Evolutionary conservation across 1,140 invertebrate genomes (phyloP), one percentile per base, ranked within the genome.

Genomic region (Drosophila auraria): DNA sequence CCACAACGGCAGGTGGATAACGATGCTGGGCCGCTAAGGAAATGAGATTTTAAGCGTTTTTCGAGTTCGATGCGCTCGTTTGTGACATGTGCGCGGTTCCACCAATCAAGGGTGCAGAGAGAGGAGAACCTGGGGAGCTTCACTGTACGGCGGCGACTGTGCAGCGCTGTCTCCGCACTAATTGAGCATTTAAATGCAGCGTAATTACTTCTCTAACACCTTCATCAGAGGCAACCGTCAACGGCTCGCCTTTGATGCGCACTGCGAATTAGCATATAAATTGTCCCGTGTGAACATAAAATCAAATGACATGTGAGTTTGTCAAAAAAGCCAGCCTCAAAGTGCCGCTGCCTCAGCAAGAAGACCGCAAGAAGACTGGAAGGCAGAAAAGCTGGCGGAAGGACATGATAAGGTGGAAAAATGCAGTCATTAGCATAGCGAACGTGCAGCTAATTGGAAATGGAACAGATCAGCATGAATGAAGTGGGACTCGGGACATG

Each of bases 251-350:
- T 90, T 89, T 89, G 86, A 89, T 89, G 86, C 76, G 63, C 82
- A 86, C 82, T 80, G 86, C 82, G 79, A 90, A 90, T 90, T 90
- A 90, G 87, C 86, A 90, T 90, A 90, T 90, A 90, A 90, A 90
- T 90, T 90, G 86, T 90, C 86, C 86, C 86, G 86, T 90, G 86
- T 86, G 86, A 90, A 90, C 86, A 90, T 90, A 90, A 90, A 90
- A 68, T 86, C 82, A 90, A 90, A 90, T 90, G 86, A 90, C 86
- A 90, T 90, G 86, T 82, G 68, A 90, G 87, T 90, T 87, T 90
- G 83, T 87, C 84, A 89, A 87, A 89, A 83, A 79, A 65, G 38
- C 36, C 17, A 61, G 50, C 69, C 70, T 47, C 64, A 68, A 75
- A 75, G 60, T 66, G 64, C 74, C 74, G 84, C 80, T 51, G 68